A percentile compares a stretch with the other conserved stretches of the same genome.
phyloP scores from a whole-genome alignment of 2,113 vertebrate genomes.

The Pseudorasbora parva region DNA sequence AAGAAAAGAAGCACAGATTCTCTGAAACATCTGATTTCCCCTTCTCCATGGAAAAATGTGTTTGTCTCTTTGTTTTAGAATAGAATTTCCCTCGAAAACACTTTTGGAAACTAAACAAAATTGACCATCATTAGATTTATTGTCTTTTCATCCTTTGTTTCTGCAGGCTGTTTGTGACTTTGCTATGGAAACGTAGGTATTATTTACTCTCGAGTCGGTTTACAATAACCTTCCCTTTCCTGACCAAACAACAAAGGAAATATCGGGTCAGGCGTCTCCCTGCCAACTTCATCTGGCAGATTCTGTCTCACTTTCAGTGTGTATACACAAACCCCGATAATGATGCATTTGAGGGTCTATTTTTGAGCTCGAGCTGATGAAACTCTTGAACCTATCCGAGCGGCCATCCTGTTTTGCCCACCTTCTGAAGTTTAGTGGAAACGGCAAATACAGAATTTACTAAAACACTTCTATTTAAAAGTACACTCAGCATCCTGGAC shows the following conservation, averaged over 20 bases:
- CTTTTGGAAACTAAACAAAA: conserved; percentile 82
- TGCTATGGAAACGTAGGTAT: conserved; percentile 82
- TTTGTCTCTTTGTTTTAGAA: conserved; percentile 74
- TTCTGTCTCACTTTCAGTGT: conserved; percentile 61
- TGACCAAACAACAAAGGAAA: conserved; percentile 80
- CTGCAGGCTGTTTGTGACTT: conserved; percentile 75
- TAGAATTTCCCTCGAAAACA: conserved; percentile 79
- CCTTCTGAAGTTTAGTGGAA: conserved; percentile 35
- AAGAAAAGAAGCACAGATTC: conserved; percentile 64
- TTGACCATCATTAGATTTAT: conserved; percentile 85
- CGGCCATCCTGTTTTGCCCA: conserved; percentile 57
- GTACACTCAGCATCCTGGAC: conserved; percentile 45
- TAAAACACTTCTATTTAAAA: conserved; percentile 45
- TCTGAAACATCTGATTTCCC: conserved; percentile 74
- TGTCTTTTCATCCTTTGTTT: conserved; percentile 75
- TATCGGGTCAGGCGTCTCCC: conserved; percentile 77
- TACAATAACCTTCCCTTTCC: conserved; percentile 77
- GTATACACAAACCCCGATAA: conserved; percentile 54
- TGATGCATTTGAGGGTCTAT: conserved; percentile 57
- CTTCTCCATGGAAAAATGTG: conserved; percentile 75
- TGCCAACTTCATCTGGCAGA: conserved; percentile 75
- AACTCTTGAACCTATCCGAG: conserved; percentile 49
- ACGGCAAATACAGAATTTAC: conserved; percentile 46
- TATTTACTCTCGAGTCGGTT: conserved; percentile 81
- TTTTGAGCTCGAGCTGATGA: conserved; percentile 50